Conservation (phyloP, 2,113 vertebrate genomes). For the Esox niger region DNA sequence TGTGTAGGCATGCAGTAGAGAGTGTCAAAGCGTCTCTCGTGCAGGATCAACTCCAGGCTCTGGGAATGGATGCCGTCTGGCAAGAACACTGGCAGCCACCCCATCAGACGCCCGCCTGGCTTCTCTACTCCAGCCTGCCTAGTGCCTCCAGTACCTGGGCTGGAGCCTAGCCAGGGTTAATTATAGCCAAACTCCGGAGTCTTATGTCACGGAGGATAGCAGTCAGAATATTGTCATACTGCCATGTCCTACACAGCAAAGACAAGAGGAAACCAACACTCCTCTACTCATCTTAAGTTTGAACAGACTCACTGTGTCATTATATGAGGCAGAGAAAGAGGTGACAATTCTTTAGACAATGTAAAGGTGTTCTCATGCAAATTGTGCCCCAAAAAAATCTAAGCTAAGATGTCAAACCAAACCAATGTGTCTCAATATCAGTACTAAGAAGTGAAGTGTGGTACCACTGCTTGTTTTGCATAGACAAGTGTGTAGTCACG, state of each 20-base stretch:
- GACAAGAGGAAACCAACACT: slow-evolving; percentile 63
- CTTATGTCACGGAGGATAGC: slow-evolving; percentile 68
- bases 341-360: slow-evolving; percentile 28
- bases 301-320: slow-evolving; percentile 19
- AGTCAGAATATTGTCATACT: slow-evolving; percentile 72
- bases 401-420: slow-evolving; percentile 55
- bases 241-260: slow-evolving; percentile 72
- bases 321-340: slow-evolving; percentile 28
- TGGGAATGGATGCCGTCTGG: slow-evolving; percentile 71
- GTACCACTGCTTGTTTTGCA: slow-evolving; percentile 54
- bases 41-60: slow-evolving; percentile 69
- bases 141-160: slow-evolving; percentile 66
- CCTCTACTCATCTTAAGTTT: slow-evolving; percentile 49
- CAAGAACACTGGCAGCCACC: slow-evolving; percentile 71
- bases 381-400: slow-evolving; percentile 44
- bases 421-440: slow-evolving; percentile 53
- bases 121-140: slow-evolving; percentile 45
- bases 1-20: slow-evolving; percentile 47
- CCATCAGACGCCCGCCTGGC: slow-evolving; percentile 12
- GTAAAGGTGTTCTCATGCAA: slow-evolving; percentile 58
- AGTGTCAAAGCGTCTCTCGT: slow-evolving; percentile 75
- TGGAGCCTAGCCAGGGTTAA: slow-evolving; percentile 80
- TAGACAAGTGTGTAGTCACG: slow-evolving; percentile 69
- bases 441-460: slow-evolving; percentile 61
- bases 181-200: slow-evolving; percentile 76